These are phyloP conservation scores for Cosmopolites sordidus DNA, from an alignment of 2,888 invertebrate genomes.

Conservation along the genomic window DNA sequence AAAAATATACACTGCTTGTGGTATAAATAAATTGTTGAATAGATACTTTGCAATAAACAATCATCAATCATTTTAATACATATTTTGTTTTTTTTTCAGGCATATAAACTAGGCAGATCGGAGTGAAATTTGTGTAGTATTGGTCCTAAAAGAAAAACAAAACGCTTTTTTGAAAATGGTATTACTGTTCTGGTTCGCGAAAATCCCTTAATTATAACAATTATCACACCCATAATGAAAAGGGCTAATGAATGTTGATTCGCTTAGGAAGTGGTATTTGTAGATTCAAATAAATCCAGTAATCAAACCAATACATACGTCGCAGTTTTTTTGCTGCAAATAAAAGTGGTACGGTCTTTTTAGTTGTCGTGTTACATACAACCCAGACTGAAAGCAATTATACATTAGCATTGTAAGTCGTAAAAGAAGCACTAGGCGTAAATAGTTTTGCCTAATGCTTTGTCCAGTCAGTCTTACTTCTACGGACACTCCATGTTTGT, in stretches of 20 bases:
- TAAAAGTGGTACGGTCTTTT: not conserved
- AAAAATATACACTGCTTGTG: too few relatives aligned
- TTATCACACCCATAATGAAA: conserved; percentile 13
- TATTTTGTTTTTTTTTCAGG: too few relatives aligned
- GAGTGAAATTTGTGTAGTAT: too few relatives aligned
- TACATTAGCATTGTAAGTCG: conserved; percentile 1
- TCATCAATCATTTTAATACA: too few relatives aligned
- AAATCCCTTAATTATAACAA: conserved; percentile 18
- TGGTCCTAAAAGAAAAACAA: too few relatives aligned
- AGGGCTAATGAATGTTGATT: not conserved
- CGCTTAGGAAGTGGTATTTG: too few relatives aligned
- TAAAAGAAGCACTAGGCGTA: conserved; percentile 1
- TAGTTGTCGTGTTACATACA: not conserved
- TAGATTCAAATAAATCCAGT: too few relatives aligned
- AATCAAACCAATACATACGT: conserved; percentile 9
- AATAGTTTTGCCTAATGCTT: conserved; percentile 1
- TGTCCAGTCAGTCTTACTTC: not conserved
- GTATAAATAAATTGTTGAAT: too few relatives aligned
- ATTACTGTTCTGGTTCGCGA: conserved; percentile 9
- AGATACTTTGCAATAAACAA: too few relatives aligned
- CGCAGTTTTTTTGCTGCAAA: conserved; percentile 5
- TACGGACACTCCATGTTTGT: conserved; percentile 9
- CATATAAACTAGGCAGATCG: not conserved
- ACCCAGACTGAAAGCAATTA: conserved; percentile 7
- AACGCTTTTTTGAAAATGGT: not conserved